Evolutionary conservation across 2,113 vertebrate genomes (phyloP), one percentile per base, ranked within the genome.

Genomic region (Callorhinus ursinus): DNA sequence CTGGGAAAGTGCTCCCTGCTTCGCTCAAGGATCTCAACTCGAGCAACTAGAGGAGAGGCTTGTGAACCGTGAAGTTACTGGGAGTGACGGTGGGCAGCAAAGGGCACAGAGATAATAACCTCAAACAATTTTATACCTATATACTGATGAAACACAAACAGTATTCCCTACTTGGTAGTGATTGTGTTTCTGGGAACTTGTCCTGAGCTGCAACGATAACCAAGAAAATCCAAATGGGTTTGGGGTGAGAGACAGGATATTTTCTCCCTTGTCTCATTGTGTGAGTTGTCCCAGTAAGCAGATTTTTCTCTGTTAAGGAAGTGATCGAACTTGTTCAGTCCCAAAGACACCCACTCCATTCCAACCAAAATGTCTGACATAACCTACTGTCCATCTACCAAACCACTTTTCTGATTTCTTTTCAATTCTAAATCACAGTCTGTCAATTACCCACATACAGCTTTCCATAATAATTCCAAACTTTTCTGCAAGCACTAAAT

Each of bases 401-500:
- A 46, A 88, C 39, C 13, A 10, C 21, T 94, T 87, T 51, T 85
- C 16, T 92, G 55, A 39, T 46, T 83, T 80, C 42, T 89, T 95
- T 86, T 53, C 16, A 18, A 18, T 36, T 92, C 33, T 26, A 46
- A 94, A 65, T 86, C 13, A 77, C 46, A 89, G 59, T 63, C 16
- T 71, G 76, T 77, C 71, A 53, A 65, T 89, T 63, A 86, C 18
- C 5, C 26, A 71, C 28, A 81, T 28, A 36, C 36, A 14, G 39
- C 15, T 95, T 92, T 87, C 53, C 21, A 13, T 46, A 89, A 92
- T 21, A 61, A 59, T 67, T 87, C 26, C 67, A 97, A 65, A 87
- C 22, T 72, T 94, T 95, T 63, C 46, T 31, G 46, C 46, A 83
- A 94, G 8, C 33, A 39, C 4, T 88, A n/a, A 88, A 49, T 42